Evolutionary conservation across 1,140 invertebrate genomes (phyloP).

Genomic region (Sarcophaga bullata): DNA sequence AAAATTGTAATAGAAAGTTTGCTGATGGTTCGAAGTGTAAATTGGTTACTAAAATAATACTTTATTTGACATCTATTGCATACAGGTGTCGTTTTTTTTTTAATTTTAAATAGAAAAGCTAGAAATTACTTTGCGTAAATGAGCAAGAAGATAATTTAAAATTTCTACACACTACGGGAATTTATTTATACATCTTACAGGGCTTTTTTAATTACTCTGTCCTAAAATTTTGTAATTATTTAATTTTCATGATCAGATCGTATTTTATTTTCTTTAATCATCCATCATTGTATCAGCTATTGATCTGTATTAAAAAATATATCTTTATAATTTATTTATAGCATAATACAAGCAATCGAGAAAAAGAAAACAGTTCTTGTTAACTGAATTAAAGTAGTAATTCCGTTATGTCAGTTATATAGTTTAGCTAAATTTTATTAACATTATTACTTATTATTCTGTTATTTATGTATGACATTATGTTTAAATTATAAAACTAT

Average conservation of each 20-base stretch:
- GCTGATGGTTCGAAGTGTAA: too few species aligned
- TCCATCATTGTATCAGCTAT: neutral
- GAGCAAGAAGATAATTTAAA: too few species aligned
- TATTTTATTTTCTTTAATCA: neutral
- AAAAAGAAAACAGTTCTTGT: neutral
- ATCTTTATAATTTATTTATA: neutral
- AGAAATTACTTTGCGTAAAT: too few species aligned
- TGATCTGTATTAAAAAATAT: constrained; percentile 1
- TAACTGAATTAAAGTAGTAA: neutral
- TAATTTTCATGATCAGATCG: neutral
- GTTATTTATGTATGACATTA: constrained; percentile 8
- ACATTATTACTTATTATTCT: neutral
- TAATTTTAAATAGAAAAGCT: too few species aligned
- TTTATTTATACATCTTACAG: too few species aligned
- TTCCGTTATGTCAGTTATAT: neutral
- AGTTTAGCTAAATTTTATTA: constrained; percentile 12
- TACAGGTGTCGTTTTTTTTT: too few species aligned
- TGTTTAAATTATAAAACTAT: constrained; percentile 5
- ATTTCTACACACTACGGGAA: too few species aligned
- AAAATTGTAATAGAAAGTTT: too few species aligned
- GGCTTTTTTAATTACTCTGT: neutral
- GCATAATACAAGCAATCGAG: neutral
- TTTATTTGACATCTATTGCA: too few species aligned
- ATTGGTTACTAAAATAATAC: too few species aligned
- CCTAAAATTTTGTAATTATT: neutral